phyloP scores from a whole-genome alignment of 1,140 invertebrate species.

The Potamilus streckersoni region DNA sequence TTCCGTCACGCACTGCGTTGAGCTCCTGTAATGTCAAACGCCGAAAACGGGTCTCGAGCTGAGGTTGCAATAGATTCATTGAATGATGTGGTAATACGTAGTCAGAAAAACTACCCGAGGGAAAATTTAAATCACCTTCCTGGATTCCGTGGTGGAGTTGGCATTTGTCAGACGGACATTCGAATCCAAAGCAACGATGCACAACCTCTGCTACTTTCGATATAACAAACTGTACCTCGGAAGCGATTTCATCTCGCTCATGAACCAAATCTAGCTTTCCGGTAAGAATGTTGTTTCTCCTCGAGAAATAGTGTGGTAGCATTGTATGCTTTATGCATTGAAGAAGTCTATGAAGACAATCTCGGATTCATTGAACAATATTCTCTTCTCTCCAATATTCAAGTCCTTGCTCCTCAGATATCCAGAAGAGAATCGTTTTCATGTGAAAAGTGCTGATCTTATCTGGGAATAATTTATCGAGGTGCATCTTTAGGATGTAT shows the following conservation, averaged over 20 bases:
- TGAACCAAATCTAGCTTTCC: not conserved
- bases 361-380: not conserved
- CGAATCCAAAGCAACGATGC: not conserved
- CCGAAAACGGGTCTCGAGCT: not conserved
- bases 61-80: not conserved
- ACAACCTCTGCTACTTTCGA: not conserved
- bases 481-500: not conserved
- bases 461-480: not conserved
- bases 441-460: not conserved
- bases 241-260: not conserved
- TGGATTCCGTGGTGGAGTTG: not conserved
- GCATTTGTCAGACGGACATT: not conserved
- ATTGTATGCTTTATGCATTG: not conserved
- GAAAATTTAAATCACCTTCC: not conserved
- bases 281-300: not conserved
- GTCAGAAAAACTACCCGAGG: not conserved
- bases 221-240: not conserved
- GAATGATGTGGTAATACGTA: not conserved
- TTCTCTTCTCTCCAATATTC: not conserved
- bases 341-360: not conserved
- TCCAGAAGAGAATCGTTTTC: not conserved
- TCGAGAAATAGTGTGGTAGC: not conserved
- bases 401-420: slow-evolving; percentile 3
- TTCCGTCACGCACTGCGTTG: too few species aligned
- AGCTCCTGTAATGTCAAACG: not conserved